Percentiles rank a stretch among this genome's conserved stretches.
Conservation (phyloP, 1,140 invertebrate genomes). For the Atta colombica region DNA sequence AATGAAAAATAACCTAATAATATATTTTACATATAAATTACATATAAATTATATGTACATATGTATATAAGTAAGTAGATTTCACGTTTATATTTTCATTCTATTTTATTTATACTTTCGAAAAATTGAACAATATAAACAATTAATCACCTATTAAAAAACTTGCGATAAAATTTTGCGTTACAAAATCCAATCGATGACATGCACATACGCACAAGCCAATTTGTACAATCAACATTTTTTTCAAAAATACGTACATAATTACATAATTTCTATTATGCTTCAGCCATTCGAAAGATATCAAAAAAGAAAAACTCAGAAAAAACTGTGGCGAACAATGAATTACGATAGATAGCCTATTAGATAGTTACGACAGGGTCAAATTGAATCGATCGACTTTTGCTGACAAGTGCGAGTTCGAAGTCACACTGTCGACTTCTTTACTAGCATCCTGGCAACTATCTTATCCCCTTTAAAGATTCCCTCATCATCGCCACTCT, state of each 20-base stretch:
- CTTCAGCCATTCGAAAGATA: too few relatives aligned
- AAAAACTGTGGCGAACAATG: neutral
- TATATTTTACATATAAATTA: too few relatives aligned
- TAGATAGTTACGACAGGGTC: neutral
- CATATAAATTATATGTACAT: too few relatives aligned
- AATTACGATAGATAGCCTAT: conserved; percentile 23
- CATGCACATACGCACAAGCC: neutral
- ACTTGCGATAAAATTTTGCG: neutral
- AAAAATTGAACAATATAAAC: too few relatives aligned
- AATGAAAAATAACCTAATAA: too few relatives aligned
- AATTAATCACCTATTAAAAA: neutral
- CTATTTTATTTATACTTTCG: too few relatives aligned
- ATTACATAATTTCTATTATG: neutral
- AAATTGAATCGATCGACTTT: conserved; percentile 44
- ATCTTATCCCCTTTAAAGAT: conserved; percentile 39
- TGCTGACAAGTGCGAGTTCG: neutral
- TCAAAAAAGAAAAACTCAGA: neutral
- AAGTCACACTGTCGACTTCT: conserved; percentile 47
- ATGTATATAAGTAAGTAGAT: too few relatives aligned
- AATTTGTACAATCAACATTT: neutral
- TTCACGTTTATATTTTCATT: too few relatives aligned
- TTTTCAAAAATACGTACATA: neutral
- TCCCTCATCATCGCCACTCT: neutral
- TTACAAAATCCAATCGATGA: neutral
- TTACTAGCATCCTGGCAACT: conserved; percentile 8